Evolutionary conservation across 2,888 invertebrate genomes (phyloP).

Genomic region (Chrysolina haemoptera): DNA sequence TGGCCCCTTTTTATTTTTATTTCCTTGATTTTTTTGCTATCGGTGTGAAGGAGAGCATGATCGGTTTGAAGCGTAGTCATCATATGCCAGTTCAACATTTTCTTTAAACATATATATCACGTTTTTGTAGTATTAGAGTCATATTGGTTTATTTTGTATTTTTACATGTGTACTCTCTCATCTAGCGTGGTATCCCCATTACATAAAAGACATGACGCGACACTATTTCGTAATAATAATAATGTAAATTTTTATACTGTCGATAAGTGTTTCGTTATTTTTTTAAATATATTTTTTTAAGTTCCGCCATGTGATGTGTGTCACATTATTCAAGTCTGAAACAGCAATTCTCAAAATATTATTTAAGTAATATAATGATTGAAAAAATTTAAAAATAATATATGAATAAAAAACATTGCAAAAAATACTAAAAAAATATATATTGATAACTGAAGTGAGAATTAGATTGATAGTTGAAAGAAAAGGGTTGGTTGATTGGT

Average conservation of each 20-base stretch:
- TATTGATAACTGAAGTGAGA: conserved; percentile 59
- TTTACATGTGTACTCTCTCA: conserved; percentile 47
- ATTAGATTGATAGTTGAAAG: conserved; percentile 56
- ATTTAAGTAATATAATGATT: conserved; percentile 67
- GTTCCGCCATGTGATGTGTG: conserved; percentile 67
- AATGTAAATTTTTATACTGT: conserved; percentile 65
- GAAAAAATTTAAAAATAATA: conserved; percentile 63
- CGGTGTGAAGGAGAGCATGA: conserved; percentile 58
- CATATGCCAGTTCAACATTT: conserved; percentile 66
- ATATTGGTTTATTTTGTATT: conserved; percentile 62
- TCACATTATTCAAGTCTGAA: conserved; percentile 71
- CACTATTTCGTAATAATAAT: conserved; percentile 62
- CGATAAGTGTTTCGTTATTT: conserved; percentile 68
- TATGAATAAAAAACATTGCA: conserved; percentile 61
- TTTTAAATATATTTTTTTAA: conserved; percentile 68
- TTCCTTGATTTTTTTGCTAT: conserved; percentile 43
- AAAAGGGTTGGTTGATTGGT: conserved; percentile 46
- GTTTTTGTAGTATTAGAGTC: conserved; percentile 66
- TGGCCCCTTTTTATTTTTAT: conserved; percentile 45
- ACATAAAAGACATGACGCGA: conserved; percentile 67
- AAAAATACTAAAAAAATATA: conserved; percentile 62
- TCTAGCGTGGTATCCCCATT: conserved; percentile 48
- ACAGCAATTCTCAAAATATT: conserved; percentile 71
- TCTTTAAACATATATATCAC: conserved; percentile 57
- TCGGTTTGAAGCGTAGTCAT: conserved; percentile 65